Evolutionary conservation across 2,797 vertebrate species (phyloP).

Genomic region (Anguilla obscura): DNA sequence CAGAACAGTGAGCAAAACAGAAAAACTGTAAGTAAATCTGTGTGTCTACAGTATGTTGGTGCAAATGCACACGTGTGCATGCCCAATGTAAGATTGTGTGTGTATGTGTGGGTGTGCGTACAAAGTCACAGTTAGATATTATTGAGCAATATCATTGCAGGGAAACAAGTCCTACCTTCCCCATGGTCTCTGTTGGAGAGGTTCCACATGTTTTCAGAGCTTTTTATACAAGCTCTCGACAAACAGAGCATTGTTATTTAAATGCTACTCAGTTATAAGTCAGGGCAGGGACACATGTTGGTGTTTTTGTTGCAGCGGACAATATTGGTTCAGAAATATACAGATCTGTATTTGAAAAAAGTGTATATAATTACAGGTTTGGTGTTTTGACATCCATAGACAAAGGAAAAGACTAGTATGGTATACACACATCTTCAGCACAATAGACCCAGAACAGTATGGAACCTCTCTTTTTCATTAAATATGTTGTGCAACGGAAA

Average conservation of each 20-base stretch:
- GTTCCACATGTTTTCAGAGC: slow-evolving; percentile 75
- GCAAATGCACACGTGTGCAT: not conserved
- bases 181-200: slow-evolving; percentile 80
- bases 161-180: slow-evolving; percentile 71
- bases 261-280: slow-evolving; percentile 69
- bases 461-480: slow-evolving; percentile 71
- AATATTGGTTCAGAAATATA: slow-evolving; percentile 74
- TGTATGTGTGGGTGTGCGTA: not conserved
- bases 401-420: slow-evolving; percentile 78
- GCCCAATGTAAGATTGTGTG: not conserved
- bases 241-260: slow-evolving; percentile 81
- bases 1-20: not conserved
- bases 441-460: slow-evolving; percentile 76
- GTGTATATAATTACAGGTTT: slow-evolving; percentile 73
- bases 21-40: not conserved
- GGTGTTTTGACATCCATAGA: slow-evolving; percentile 71
- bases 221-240: slow-evolving; percentile 76
- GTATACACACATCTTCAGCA: slow-evolving; percentile 69
- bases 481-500: slow-evolving; percentile 68
- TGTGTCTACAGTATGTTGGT: not conserved
- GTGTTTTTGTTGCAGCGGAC: slow-evolving; percentile 70
- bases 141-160: slow-evolving; percentile 24
- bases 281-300: slow-evolving; percentile 73
- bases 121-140: not conserved
- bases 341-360: slow-evolving; percentile 64